Conservation (phyloP, 2,797 vertebrate species). For the Typhlichthys eigenmanni region DNA sequence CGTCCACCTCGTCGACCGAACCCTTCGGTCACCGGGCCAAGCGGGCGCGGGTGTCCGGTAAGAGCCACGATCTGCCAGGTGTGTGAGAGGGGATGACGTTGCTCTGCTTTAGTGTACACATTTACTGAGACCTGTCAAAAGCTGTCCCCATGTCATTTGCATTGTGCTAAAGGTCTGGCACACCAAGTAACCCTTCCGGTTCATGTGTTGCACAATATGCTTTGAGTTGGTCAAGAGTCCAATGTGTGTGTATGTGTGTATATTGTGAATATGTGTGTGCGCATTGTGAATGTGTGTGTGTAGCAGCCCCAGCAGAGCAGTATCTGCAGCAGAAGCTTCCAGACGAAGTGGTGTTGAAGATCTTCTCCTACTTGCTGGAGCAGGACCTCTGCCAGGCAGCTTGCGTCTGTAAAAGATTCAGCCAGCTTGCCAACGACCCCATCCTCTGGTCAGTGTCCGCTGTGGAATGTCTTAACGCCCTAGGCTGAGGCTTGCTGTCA, state of each 20-base stretch:
- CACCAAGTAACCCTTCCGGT: conserved; percentile 10
- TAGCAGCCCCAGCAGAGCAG: conserved; percentile 97
- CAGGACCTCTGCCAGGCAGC: conserved; percentile 98
- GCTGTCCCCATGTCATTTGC: background rate
- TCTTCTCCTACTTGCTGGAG: conserved; percentile 98
- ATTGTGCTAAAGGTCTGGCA: conserved; percentile 1
- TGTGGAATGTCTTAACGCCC: background rate
- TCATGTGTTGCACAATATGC: conserved; percentile 11
- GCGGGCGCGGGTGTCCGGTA: conserved; percentile 97
- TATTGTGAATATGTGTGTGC: background rate
- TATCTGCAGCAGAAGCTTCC: conserved; percentile 99
- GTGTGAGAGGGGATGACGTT: conserved; percentile 64
- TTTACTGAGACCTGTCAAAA: background rate
- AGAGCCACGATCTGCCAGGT: conserved; percentile 98
- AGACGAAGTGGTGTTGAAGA: conserved; percentile 98
- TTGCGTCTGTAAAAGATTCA: conserved; percentile 98
- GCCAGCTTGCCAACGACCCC: conserved; percentile 97
- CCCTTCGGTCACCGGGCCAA: conserved; percentile 98
- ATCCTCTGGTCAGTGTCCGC: conserved; percentile 90
- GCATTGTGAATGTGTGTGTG: conserved; percentile 23
- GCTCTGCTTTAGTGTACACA: background rate
- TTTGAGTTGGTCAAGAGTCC: conserved; percentile 9
- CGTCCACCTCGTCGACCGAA: conserved; percentile 97
- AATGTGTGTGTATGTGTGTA: conserved; percentile 7
- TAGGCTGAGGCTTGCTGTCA: background rate